Conservation (phyloP, 2,888 invertebrate genomes). For the Gortyna flavago region DNA sequence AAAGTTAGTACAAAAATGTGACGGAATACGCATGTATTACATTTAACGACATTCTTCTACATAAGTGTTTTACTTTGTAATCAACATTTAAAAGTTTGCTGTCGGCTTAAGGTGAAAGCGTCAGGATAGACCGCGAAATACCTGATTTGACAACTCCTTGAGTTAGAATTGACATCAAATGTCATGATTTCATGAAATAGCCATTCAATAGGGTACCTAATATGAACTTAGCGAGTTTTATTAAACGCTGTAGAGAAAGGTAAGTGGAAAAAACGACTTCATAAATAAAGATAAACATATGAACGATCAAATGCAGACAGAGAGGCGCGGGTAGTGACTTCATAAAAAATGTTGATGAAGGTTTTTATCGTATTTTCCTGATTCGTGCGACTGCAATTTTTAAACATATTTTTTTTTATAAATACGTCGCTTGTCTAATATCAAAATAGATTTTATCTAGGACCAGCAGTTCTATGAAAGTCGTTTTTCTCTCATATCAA, state of each 20-base stretch:
- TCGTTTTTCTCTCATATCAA: neutral
- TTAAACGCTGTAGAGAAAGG: too few relatives aligned
- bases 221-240: too few relatives aligned
- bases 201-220: too few relatives aligned
- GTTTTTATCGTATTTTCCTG: neutral
- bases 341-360: neutral
- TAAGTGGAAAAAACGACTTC: neutral
- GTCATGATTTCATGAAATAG: too few relatives aligned
- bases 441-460: neutral
- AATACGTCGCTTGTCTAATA: neutral
- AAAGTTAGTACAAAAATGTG: slow-evolving; percentile 46
- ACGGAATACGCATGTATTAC: slow-evolving; percentile 2
- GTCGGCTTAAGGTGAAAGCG: neutral
- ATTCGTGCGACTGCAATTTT: neutral
- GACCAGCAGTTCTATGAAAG: neutral
- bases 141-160: neutral
- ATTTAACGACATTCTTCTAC: slow-evolving; percentile 16
- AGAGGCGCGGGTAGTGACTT: neutral
- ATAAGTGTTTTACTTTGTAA: slow-evolving; percentile 33
- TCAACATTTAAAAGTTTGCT: slow-evolving; percentile 13
- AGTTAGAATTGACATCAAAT: too few relatives aligned
- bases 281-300: neutral
- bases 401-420: too few relatives aligned
- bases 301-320: neutral
- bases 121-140: neutral